Base-by-base conservation (phyloP, 2,888 invertebrate genomes). In the Oeneis ivallda region DNA sequence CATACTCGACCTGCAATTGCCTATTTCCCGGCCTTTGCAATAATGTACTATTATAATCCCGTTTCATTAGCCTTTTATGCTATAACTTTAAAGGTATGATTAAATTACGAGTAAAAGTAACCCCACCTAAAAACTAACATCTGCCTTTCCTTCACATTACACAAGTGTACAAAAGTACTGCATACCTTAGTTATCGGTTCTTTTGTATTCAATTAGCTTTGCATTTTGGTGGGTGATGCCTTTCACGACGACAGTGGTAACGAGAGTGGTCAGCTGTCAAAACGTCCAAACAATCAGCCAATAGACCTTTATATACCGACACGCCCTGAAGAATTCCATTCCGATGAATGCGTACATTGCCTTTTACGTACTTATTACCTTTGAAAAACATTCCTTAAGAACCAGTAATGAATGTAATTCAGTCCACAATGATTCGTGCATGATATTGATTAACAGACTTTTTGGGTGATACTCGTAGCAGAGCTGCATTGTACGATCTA, bases 191-290 rank as follows among this genome's bases (percentile, higher is more conserved):
- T 85, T 87, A 89, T 90, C 88, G 79, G 82, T 82, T 81, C 89
- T 89, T 90, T 92, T 92, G 89, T 92, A 88, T 89, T 90, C 91
- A 89, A 92, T 92, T 92, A 91, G 90, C 89, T 85, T 87, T 89
- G 89, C 86, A 86, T 89, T 89, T 86, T 83, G 87, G 85, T 89
- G 85, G 85, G 86, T 75, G 87, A 85, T 87, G 85, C 89, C 91
- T 89, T 89, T 89, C 89, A 88, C 87, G 89, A 86, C 80, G 83
- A 89, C 89, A 88, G 83, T 86, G 87, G 88, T 91, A 91, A 91
- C 91, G 83, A 91, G 88, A 85, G 79, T 86, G 91, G 91, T 90
- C 91, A 89, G 86, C 92, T 92, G 92, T 92, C 91, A 92, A 91
- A 88, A 88, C 79, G 87, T 92, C 91, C 87, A 89, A 91, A 91